Percentiles rank a stretch among this genome's conserved stretches.
Conservation (phyloP, 1,140 invertebrate species). For the Cyclargus thomasi region DNA sequence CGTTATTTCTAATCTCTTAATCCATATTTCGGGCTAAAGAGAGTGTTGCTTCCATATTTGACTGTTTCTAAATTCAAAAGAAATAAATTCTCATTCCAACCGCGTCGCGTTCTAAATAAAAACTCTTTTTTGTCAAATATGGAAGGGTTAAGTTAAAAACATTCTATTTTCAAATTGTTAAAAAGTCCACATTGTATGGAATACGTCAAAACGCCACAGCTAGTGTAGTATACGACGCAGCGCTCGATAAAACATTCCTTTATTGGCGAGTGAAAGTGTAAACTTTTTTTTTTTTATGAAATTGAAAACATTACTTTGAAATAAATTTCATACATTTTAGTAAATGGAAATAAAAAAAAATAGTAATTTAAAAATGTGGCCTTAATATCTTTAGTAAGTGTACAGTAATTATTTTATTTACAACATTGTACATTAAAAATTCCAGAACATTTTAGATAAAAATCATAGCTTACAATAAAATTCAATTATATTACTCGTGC, state of each 20-base stretch:
- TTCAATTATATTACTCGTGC: not conserved
- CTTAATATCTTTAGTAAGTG: too few relatives aligned
- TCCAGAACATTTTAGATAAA: not conserved
- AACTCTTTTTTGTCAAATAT: slow-evolving; percentile 73
- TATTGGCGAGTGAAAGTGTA: too few relatives aligned
- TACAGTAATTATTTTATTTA: too few relatives aligned
- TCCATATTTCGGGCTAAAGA: slow-evolving; percentile 54
- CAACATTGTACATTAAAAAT: too few relatives aligned
- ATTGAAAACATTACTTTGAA: too few relatives aligned
- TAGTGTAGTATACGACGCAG: slow-evolving; percentile 38
- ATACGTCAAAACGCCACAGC: slow-evolving; percentile 69
- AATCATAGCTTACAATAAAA: not conserved
- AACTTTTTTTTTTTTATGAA: too few relatives aligned
- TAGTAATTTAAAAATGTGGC: too few relatives aligned
- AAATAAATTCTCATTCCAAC: slow-evolving; percentile 63
- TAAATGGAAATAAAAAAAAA: too few relatives aligned
- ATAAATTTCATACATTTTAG: too few relatives aligned
- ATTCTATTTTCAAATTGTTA: slow-evolving; percentile 74
- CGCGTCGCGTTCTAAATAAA: slow-evolving; percentile 72
- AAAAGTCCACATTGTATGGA: slow-evolving; percentile 74
- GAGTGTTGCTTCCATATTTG: slow-evolving; percentile 53
- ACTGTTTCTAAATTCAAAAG: slow-evolving; percentile 69
- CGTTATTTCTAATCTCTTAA: slow-evolving; percentile 44
- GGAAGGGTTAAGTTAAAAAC: slow-evolving; percentile 75
- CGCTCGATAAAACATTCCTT: slow-evolving; percentile 29